Evolutionary conservation across 2,888 invertebrate genomes (phyloP).

Genomic region (Mylabris sibirica): DNA sequence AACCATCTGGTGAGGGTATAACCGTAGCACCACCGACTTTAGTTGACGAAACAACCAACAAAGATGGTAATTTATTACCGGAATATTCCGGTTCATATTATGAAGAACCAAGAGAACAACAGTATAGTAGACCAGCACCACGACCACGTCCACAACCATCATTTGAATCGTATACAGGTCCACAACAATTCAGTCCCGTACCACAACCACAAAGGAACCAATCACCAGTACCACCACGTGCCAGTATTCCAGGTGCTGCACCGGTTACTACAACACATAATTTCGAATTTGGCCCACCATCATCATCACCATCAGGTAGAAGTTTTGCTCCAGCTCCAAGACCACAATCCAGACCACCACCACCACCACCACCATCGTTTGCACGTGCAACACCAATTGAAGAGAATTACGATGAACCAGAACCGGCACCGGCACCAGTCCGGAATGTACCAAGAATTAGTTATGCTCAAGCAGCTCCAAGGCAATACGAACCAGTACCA

Average conservation of each 20-base stretch:
- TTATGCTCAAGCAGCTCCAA: slow-evolving; percentile 49
- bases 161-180: slow-evolving; percentile 44
- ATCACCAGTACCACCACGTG: slow-evolving; percentile 38
- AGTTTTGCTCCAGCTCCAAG: slow-evolving; percentile 48
- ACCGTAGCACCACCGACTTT: slow-evolving; percentile 75
- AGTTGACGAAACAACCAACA: slow-evolving; percentile 66
- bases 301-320: slow-evolving; percentile 21
- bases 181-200: slow-evolving; percentile 45
- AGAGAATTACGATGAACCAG: slow-evolving; percentile 50
- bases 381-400: slow-evolving; percentile 42
- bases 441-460: slow-evolving; percentile 50
- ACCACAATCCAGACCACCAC: slow-evolving; percentile 42
- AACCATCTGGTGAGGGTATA: slow-evolving; percentile 86
- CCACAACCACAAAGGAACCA: slow-evolving; percentile 32
- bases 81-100: slow-evolving; percentile 60
- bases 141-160: slow-evolving; percentile 50
- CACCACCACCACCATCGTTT: slow-evolving; percentile 41
- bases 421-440: slow-evolving; percentile 48
- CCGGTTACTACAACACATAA: slow-evolving; percentile 41
- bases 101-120: slow-evolving; percentile 45
- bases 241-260: slow-evolving; percentile 35
- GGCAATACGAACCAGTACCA: slow-evolving; percentile 34
- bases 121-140: slow-evolving; percentile 41
- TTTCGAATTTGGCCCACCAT: slow-evolving; percentile 50
- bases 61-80: slow-evolving; percentile 55